phyloP scores from a whole-genome alignment of 2,113 vertebrate species.

The Macrotis lagotis region DNA sequence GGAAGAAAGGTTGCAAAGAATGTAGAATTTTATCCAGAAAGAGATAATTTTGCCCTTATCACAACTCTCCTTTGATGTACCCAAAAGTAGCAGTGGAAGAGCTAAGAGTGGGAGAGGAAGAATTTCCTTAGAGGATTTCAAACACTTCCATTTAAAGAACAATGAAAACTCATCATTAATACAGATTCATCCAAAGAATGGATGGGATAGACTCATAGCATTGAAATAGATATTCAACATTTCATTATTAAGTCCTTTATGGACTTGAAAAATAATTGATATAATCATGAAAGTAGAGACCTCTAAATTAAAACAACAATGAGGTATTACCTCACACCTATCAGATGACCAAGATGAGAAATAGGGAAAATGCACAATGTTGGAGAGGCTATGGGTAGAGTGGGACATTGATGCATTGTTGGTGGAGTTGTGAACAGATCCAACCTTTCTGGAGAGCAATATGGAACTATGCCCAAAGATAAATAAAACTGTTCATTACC shows the following conservation, averaged over 20 bases:
- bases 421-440: too few species aligned
- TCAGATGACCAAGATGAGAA: too few species aligned
- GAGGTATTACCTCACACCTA: too few species aligned
- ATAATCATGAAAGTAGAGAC: background rate
- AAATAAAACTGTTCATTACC: too few species aligned
- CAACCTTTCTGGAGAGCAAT: too few species aligned
- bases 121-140: background rate
- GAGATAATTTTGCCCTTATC: background rate
- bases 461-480: too few species aligned
- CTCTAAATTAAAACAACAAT: too few species aligned
- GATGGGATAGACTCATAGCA: background rate
- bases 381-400: too few species aligned
- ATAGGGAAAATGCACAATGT: too few species aligned
- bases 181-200: background rate
- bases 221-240: background rate
- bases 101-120: background rate
- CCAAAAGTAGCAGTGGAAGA: background rate
- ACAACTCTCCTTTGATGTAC: background rate
- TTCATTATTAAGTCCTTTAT: background rate
- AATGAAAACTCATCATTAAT: background rate
- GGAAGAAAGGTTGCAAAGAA: fast-evolving
- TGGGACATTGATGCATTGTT: too few species aligned
- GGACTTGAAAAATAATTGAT: background rate
- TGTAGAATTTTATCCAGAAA: background rate
- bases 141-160: background rate